Evolutionary conservation across 2,888 invertebrate genomes (phyloP), one percentile per base, ranked within the genome.

Genomic region (Athalia rosae): DNA sequence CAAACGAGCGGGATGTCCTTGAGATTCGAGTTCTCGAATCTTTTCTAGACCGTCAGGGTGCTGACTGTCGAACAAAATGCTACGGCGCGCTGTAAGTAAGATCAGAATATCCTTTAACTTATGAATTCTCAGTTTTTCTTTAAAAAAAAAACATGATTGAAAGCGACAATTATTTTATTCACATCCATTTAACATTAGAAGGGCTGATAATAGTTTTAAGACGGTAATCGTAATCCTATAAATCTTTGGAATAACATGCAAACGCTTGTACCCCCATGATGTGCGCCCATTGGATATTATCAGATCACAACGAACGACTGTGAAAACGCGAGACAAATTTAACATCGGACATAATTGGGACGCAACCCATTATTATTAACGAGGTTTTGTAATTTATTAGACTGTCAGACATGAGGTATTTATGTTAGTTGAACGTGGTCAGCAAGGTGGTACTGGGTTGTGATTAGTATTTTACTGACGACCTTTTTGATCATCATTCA

Each of bases 41-140:
- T 96, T 98, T 87, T 95, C 98, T 86, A 96, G 92, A 77, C 96
- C 97, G 91, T 97, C 96, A 11, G 98, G 98, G 92, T 98, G 97
- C 87, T 98, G 97, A 45, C 97, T 96, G 85, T 98, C 98, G 83
- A 95, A 91, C 83, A 97, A 94, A 89, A 97, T 96, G 86, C 95
- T 96, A 83, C 95, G 94, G 77, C 95, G 94, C 88, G 95, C 94
- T 94, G 84, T 41, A 91, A 90, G 77, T 78, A 77, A 78, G 77
- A 78, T 64, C 53, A 76, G 81, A 76, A 77, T 47, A 58, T 45
- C 71, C 50, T 50, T 47, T 1, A 8, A 45, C 45, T 43, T 6
- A 67, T 11, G 11, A 41, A 28, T 9, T 3, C 43, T 28, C 11
- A 45, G 6, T 6, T 4, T n/a, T 41, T 43, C 45, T 43, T 0